These are phyloP conservation scores for Dyspetes luteomarginatus DNA, from an alignment of 2,888 invertebrate species.

Conservation along the genomic window DNA sequence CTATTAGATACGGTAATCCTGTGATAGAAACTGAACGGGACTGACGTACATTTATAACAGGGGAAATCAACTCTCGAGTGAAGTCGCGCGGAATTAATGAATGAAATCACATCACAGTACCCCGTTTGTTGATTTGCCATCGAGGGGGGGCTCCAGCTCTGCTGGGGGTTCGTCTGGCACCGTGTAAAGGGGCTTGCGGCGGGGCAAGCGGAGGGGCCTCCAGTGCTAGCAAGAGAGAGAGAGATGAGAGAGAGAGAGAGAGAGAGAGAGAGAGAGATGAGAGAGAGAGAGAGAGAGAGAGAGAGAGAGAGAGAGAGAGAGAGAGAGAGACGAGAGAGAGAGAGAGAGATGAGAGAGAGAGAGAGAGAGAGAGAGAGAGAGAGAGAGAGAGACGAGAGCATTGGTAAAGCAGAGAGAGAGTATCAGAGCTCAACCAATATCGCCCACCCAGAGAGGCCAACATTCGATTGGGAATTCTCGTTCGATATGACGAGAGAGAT, in stretches of 20 bases:
- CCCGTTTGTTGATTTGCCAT: constrained; percentile 78
- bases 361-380: constrained; percentile 47
- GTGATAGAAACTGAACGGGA: background rate
- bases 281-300: too few species aligned
- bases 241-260: constrained; percentile 56
- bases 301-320: constrained; percentile 57
- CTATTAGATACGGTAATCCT: constrained; percentile 7
- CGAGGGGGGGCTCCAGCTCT: constrained; percentile 20
- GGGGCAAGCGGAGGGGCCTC: constrained; percentile 42
- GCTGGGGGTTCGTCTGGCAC: background rate
- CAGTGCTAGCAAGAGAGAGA: constrained; percentile 49
- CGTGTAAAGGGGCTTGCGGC: constrained; percentile 55
- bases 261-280: constrained; percentile 7
- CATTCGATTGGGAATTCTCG: constrained; percentile 74
- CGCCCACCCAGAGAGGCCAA: constrained; percentile 4
- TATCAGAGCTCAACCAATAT: constrained; percentile 51
- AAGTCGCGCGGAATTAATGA: constrained; percentile 79
- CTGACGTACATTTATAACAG: constrained; percentile 24
- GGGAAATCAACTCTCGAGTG: constrained; percentile 70
- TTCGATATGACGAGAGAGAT: constrained; percentile 73
- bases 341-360: constrained; percentile 56
- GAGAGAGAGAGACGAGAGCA: background rate
- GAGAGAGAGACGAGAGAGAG: constrained; percentile 50
- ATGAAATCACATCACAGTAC: constrained; percentile 77
- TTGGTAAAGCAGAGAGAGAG: constrained; percentile 49